These are phyloP conservation scores for Hipposideros armiger DNA, from an alignment of 2,113 vertebrate species.

Conservation along the genomic window DNA sequence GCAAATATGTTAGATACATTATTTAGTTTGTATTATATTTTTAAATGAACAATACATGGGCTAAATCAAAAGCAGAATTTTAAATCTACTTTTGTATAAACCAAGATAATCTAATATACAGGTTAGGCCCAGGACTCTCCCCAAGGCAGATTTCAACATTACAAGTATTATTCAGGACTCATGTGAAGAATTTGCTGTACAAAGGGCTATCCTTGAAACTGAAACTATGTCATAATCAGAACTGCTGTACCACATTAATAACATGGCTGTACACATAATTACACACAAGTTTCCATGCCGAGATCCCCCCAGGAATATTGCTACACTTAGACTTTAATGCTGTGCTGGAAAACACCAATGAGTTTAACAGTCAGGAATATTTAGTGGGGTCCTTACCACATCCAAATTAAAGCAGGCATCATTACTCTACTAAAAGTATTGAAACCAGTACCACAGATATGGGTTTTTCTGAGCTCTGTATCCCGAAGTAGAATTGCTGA, in stretches of 20 bases:
- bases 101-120: neutral
- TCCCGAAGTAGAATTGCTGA: constrained; percentile 19
- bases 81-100: neutral
- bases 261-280: neutral
- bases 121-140: neutral
- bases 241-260: neutral
- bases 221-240: neutral
- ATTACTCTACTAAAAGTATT: neutral
- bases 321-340: neutral
- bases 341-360: neutral
- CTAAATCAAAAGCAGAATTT: neutral
- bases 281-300: neutral
- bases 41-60: neutral
- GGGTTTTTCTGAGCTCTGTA: neutral
- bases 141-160: neutral
- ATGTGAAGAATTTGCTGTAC: neutral
- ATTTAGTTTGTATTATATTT: neutral
- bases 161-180: neutral
- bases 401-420: neutral
- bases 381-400: neutral
- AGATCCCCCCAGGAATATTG: neutral
- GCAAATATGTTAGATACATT: neutral
- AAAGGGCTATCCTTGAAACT: neutral
- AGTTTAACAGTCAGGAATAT: neutral
- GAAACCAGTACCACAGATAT: neutral